Evolutionary conservation across 2,797 vertebrate species (phyloP), one percentile per base, ranked within the genome.

Genomic region (Centroberyx gerrardi): DNA sequence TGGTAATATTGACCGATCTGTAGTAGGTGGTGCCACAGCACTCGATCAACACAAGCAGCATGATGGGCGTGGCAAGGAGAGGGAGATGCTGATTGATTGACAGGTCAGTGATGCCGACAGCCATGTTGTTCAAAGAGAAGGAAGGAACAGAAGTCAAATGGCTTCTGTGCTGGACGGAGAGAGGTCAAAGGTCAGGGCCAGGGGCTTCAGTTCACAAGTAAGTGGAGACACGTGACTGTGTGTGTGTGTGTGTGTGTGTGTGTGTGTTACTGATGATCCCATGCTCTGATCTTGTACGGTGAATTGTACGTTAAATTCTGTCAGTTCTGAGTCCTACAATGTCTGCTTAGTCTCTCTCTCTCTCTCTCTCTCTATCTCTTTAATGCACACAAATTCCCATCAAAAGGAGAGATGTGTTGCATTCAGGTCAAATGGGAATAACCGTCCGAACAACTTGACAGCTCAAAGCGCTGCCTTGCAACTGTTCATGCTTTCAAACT

Each of bases 401-500:
- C 59, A 51, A 28, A 40, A 8, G 62, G 22, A 69, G 36, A 72
- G 46, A 58, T 65, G 27, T 58, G 13, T 49, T 66, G 7, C 44
- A 2, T 80, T 63, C n/a, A 22, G 62, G 31, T 66, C 81, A 1
- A 52, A 12, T 13, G 7, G 67, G 74, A 86, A 77, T 22, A 80
- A 1, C 40, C 53, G 27, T 74, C 28, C 36, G 54, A 73, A 82
- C 63, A 73, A 62, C 17, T 0, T 42, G 36, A 68, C 55, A 62
- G 31, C 60, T 61, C n/a, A n/a, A n/a, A n/a, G n/a, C n/a, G n/a
- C n/a, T n/a, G n/a, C n/a, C n/a, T n/a, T n/a, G n/a, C n/a, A n/a
- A n/a, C n/a, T n/a, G 22, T 22, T 22, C 22, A 22, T 22, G 22
- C 22, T 22, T 22, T 22, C 22, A 22, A 22, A 22, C 22, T 22